phyloP scores from a whole-genome alignment of 2,888 invertebrate genomes.

The Erebia epiphron region DNA sequence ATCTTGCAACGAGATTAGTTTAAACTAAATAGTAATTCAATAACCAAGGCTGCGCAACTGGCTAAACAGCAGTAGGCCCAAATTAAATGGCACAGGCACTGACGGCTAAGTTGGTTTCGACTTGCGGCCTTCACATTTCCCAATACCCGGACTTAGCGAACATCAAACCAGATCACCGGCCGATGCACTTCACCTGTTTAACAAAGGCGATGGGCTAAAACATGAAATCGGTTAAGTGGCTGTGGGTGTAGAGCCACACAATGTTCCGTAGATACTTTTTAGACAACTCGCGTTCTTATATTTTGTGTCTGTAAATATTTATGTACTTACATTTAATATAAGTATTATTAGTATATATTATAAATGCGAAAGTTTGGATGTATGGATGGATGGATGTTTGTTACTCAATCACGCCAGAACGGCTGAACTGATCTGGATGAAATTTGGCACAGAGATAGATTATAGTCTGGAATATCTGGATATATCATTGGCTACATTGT shows the following conservation, averaged over 20 bases:
- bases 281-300: neutral
- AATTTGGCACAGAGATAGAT: too few species aligned
- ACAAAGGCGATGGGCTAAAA: conserved; percentile 19
- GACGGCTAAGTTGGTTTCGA: conserved; percentile 70
- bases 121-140: conserved; percentile 79
- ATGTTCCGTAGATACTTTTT: neutral
- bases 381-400: too few species aligned
- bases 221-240: neutral
- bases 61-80: conserved; percentile 44
- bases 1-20: conserved; percentile 12
- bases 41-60: conserved; percentile 45
- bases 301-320: neutral
- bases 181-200: conserved; percentile 26
- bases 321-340: too few species aligned
- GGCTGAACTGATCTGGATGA: too few species aligned
- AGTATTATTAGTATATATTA: too few species aligned
- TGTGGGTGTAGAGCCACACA: neutral
- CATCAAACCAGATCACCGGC: conserved; percentile 54
- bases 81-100: conserved; percentile 75
- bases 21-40: conserved; percentile 8
- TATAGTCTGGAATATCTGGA: too few species aligned
- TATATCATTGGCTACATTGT: too few species aligned
- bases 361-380: too few species aligned
- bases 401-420: too few species aligned
- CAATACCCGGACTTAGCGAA: conserved; percentile 78